Evolutionary conservation across 2,888 invertebrate genomes (phyloP).

Genomic region (Lumbricus terrestris): DNA sequence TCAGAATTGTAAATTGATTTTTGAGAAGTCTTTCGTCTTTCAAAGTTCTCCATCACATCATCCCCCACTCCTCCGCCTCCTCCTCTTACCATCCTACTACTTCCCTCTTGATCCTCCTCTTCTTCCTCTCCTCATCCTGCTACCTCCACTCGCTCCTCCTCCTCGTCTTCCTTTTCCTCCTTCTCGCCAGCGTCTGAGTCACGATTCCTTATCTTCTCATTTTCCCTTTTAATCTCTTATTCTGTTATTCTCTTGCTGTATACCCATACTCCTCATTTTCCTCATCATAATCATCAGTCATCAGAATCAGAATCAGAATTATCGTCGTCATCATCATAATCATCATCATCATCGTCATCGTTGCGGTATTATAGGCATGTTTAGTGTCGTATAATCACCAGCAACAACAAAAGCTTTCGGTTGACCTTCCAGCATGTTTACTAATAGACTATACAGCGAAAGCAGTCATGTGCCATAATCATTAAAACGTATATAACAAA

Average conservation of each 20-base stretch:
- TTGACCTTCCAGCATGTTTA: too few relatives aligned
- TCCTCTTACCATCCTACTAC: neutral
- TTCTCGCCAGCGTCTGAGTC: neutral
- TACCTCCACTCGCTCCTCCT: too few relatives aligned
- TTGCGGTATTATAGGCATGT: too few relatives aligned
- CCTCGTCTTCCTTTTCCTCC: neutral
- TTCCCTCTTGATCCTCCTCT: neutral
- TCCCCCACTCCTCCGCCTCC: neutral
- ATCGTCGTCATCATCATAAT: too few relatives aligned
- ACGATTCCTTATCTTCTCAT: neutral
- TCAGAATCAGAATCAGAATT: too few relatives aligned
- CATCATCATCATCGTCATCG: too few relatives aligned
- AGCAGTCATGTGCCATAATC: too few relatives aligned
- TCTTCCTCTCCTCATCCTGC: neutral
- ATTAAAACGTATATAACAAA: too few relatives aligned
- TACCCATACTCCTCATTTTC: neutral
- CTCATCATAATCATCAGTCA: too few relatives aligned
- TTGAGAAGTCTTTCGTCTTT: neutral
- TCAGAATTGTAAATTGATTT: neutral
- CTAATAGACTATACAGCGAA: too few relatives aligned
- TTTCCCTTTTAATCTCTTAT: neutral
- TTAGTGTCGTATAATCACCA: too few relatives aligned
- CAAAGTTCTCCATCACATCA: slow-evolving; percentile 12
- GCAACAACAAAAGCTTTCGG: too few relatives aligned
- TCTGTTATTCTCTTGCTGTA: neutral